Conservation (phyloP, 1,140 invertebrate species). For the Pachypsylla venusta region DNA sequence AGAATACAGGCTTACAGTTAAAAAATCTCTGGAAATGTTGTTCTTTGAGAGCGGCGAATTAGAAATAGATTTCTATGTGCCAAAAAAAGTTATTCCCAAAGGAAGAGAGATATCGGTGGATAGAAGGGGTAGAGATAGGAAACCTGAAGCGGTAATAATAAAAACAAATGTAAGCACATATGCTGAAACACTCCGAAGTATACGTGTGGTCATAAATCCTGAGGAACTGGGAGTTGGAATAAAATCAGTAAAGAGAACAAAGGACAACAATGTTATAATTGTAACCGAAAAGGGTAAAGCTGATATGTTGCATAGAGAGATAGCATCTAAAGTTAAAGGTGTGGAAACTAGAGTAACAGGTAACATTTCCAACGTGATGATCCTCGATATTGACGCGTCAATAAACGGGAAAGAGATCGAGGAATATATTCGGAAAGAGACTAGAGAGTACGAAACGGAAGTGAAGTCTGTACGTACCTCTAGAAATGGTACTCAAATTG, state of each 20-base stretch:
- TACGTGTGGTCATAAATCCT: not conserved
- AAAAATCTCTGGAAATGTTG: not conserved
- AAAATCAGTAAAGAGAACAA: not conserved
- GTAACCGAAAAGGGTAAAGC: not conserved
- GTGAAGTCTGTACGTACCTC: not conserved
- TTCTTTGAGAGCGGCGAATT: not conserved
- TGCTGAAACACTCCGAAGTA: not conserved
- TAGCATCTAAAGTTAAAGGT: not conserved
- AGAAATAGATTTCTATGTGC: not conserved
- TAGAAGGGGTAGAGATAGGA: not conserved
- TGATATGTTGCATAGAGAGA: not conserved
- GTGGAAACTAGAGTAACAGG: not conserved
- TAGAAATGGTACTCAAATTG: not conserved
- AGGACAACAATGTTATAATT: not conserved
- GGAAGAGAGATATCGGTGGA: not conserved
- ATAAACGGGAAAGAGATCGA: not conserved
- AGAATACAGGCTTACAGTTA: not conserved
- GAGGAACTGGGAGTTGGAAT: not conserved
- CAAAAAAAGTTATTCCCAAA: not conserved
- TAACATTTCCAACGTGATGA: not conserved
- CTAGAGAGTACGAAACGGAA: not conserved
- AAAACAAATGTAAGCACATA: not conserved
- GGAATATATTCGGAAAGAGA: not conserved
- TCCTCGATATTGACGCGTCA: not conserved
- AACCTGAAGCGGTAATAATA: not conserved